phyloP scores from a whole-genome alignment of 2,888 invertebrate genomes.

The Caenorhabditis macrosperma region DNA sequence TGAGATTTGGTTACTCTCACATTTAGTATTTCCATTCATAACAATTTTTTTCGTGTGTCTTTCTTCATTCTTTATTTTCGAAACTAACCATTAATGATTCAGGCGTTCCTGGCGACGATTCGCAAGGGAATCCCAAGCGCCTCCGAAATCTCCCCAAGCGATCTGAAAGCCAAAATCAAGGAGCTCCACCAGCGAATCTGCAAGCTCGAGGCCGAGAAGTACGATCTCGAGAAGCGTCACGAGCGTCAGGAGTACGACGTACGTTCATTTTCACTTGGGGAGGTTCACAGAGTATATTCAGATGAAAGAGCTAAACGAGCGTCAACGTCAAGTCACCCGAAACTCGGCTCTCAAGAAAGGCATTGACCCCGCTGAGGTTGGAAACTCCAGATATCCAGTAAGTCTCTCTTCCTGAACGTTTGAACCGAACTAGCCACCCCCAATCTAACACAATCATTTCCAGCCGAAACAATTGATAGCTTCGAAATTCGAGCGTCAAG shows the following conservation, averaged over 20 bases:
- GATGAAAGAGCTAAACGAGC: conserved; percentile 80
- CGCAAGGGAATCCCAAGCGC: conserved; percentile 63
- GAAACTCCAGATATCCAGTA: conserved; percentile 69
- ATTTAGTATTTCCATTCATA: no score
- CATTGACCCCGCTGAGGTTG: conserved; percentile 75
- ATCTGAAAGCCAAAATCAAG: conserved; percentile 76
- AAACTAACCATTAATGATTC: conserved; percentile 1
- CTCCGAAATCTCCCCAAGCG: conserved; percentile 63
- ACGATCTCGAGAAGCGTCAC: conserved; percentile 80
- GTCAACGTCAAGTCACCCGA: conserved; percentile 78
- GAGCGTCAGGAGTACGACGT: conserved; percentile 80
- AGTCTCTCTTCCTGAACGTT: no score
- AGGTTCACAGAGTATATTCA: conserved; percentile 50
- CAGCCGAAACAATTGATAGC: conserved; percentile 97
- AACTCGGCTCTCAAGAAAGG: conserved; percentile 76
- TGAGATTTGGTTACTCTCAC: no score
- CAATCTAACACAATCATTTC: conserved; percentile 29
- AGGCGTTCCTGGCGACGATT: conserved; percentile 64
- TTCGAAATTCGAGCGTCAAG: conserved; percentile 97
- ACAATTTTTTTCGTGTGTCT: not conserved
- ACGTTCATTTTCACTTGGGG: conserved; percentile 4
- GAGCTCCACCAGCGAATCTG: conserved; percentile 78
- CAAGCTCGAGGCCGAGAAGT: conserved; percentile 78
- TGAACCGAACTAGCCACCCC: not conserved
- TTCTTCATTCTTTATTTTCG: not conserved